Base-by-base conservation (phyloP, 1,140 invertebrate genomes). In the Popillia japonica region DNA sequence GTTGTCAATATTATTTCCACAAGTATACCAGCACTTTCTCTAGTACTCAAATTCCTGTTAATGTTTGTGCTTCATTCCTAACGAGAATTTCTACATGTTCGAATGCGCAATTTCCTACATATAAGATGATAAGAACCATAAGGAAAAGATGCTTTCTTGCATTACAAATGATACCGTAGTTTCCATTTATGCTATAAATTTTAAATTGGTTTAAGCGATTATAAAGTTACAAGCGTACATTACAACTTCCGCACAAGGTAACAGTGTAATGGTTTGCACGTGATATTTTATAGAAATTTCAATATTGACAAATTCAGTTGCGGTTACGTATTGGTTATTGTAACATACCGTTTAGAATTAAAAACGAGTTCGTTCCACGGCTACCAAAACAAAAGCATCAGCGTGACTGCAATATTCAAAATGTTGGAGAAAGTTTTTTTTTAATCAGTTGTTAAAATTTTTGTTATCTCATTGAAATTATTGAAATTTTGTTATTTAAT, bases 381-480 rank as follows among this genome's bases (percentile, higher is more conserved):
- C 22, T 68, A 27, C 23, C 22, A 34, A 68, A 17, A 34, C 61
- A 23, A 68, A 68, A 22, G 22, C 61, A 34, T 68, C 22, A 34
- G 22, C 61, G 61, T 68, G 61, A 27, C 17, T 22, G 61, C 61
- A 68, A 68, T 55, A 55, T 27, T 14, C 22, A n/a, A 68, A 68
- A 68, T 27, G 23, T 27, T 22, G 61, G 20, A 27, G 61, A 68
- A 68, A 68, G 61, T 68, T 68, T 27, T 68, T n/a, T 55, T 22
- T 4, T 10, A 27, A 23, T 68, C 27, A n/a, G 17, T 14, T 68
- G 27, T 8, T 27, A 68, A 68, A 68, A 68, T 27, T 68, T 14
- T 14, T 8, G 7, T 68, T 68, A 34, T 22, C 7, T 68, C 8
- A 22, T 68, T 27, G 22, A 22, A 2, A 14, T 27, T 68, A n/a